Evolutionary conservation across 2,113 vertebrate genomes (phyloP), one percentile per base, ranked within the genome.

Genomic region (Tylochromis polylepis): DNA sequence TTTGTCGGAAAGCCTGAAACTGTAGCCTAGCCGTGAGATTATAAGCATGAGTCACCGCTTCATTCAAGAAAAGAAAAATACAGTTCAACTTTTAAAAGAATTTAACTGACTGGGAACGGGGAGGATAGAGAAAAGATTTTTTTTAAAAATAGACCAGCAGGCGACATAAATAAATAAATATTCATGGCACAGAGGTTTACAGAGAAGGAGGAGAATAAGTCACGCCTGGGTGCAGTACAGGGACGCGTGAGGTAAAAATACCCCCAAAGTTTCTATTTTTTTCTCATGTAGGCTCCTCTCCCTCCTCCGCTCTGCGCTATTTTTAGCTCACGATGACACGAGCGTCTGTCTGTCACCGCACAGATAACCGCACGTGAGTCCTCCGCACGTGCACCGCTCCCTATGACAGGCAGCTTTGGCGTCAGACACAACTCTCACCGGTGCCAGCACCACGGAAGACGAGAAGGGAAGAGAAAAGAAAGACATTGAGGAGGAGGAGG

Each of bases 261-360:
- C 87, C 58, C 84, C 56, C 11, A 2, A 41, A 82, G 82, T 93
- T 90, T 92, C 87, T 94, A 90, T 91, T 94, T 88, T 86, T 81
- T 82, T 84, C 84, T 58, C 1, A 55, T 51, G 51, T 22, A n/a
- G 81, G 31, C 82, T 78, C 75, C 46, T 72, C 83, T 83, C 65
- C 81, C 78, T 77, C 85, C 91, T 87, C 79, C 77, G 2, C 41
- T 3, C 14, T 2, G 16, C 0, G 11, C 87, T 95, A 95, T 95
- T 93, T 93, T 95, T 95, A 95, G 91, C 85, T 51, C 67, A 11
- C 3, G 72, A 89, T 49, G 94, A 88, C 82, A 91, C 85, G 87
- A 92, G 85, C 7, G 43, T 38, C 87, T 79, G 89, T 92, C 92
- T 94, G 91, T 87, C 89, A 81, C 65, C 11, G 3, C 20, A 4